Evolutionary conservation across 2,888 invertebrate species (phyloP).

Genomic region (Cactoblastis cactorum): DNA sequence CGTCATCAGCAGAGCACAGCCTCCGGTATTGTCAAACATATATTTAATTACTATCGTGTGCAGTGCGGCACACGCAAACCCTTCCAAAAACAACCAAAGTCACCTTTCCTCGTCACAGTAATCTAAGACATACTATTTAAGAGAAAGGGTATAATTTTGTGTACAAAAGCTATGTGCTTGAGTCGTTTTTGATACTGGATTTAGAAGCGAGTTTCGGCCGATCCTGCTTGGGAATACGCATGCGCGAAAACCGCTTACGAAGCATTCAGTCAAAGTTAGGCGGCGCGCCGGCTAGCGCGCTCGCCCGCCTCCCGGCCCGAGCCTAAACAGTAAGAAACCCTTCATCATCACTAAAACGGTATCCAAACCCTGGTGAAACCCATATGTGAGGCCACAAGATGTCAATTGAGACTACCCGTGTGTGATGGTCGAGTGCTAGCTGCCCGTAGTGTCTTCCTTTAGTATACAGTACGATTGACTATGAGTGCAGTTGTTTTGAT

Average conservation of each 20-base stretch:
- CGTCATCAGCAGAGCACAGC: conserved; percentile 69
- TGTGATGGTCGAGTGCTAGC: conserved; percentile 38
- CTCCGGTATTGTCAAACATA: conserved; percentile 73
- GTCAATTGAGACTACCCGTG: conserved; percentile 56
- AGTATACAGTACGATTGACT: conserved; percentile 43
- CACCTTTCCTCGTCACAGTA: background rate
- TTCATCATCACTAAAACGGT: conserved; percentile 64
- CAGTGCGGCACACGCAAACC: conserved; percentile 76
- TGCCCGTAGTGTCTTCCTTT: conserved; percentile 65
- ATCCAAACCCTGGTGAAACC: conserved; percentile 38
- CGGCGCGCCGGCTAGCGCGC: conserved; percentile 79
- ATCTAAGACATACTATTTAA: background rate
- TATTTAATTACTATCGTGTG: conserved; percentile 78
- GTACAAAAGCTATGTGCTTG: conserved; percentile 20
- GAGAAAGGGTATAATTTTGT: background rate
- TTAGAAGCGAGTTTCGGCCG: conserved; percentile 65
- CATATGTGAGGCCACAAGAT: conserved; percentile 42
- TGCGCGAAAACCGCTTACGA: conserved; percentile 59
- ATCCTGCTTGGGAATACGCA: conserved; percentile 64
- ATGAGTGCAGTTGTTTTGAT: conserved; percentile 59
- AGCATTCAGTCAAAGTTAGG: conserved; percentile 65
- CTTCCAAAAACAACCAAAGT: conserved; percentile 21
- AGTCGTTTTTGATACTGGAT: conserved; percentile 29
- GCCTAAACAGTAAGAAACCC: conserved; percentile 54
- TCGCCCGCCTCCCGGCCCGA: conserved; percentile 71